Base-by-base conservation (phyloP, 2,888 invertebrate genomes). In the Monopis laevigella region DNA sequence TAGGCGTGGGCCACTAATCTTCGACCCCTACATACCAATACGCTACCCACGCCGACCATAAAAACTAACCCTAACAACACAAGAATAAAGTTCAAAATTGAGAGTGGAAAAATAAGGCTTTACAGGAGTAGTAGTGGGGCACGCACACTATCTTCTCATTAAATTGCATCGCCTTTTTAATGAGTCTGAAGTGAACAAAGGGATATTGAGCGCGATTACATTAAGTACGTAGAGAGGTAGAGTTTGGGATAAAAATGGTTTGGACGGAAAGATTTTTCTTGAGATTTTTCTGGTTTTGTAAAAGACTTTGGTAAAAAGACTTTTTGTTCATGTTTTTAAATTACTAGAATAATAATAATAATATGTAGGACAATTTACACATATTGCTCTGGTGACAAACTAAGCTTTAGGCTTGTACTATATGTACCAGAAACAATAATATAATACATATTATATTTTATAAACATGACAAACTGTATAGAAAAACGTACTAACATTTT, bases 121-220 rank as follows among this genome's bases (percentile, higher is more conserved):
- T 72, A 77, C 73, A 68, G 75, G 77, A 74, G 70, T 67, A 66
- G 74, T 72, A 7, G 71, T 69, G 75, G 77, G 75, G 73, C 75
- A 78, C 80, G 72, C 77, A 78, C 80, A 80, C 80, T 78, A 80
- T 77, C 80, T 75, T 75, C 71, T 78, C 77, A 78, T 80, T 80
- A 80, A 80, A 80, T 80, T 80, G 80, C 80, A 80, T 80, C 78
- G 77, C 75, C 71, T 78, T 80, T 80, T 80, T 80, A 80, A 80
- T 80, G 80, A 80, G 77, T 78, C 80, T 77, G 80, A 78, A 78
- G 75, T 77, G 75, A 80, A 80, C 78, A 80, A 80, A 80, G 78
- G 39, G 78, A 74, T 80, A 77, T 78, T 65, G 75, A 65, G 62
- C 66, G 60, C 78, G 78, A 77, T 78, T 78, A 78, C 78, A 77